Base-by-base conservation (phyloP, 2,113 vertebrate genomes). In the Agelaius phoeniceus region DNA sequence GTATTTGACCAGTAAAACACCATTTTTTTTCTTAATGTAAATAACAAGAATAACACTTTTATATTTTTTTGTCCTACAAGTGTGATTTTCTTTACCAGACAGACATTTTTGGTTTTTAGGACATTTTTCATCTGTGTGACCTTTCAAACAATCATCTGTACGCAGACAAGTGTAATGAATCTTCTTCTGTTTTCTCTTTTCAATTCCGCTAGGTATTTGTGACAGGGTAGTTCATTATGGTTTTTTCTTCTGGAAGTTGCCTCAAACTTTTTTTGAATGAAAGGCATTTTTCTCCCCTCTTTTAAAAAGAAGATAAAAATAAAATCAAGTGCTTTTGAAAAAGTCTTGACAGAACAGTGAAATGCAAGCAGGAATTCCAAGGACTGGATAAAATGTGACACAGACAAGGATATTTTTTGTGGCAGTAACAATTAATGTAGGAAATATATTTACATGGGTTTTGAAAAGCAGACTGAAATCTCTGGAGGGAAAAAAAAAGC, bases 131-230 rank as follows among this genome's bases (percentile, higher is more conserved):
- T 96, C 37, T 46, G 24, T 10, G 8, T 94, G 76, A 92, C 93
- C 91, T 93, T 94, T 96, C 67, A 96, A 91, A 85, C 43, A 83
- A 80, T 86, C 93, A 94, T 88, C 65, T 65, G 21, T 78, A 78
- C 11, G 1, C 21, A 90, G 87, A 90, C 72, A 91, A 93, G 26
- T 67, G 78, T 89, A 95, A 94, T 96, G 89, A 92, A 95, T 96
- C 87, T 76, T 89, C 79, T 69, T 84, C 91, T 74, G 37, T n/a
- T 85, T 89, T 89, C 48, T 94, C 33, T 77, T 94, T 84, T 94
- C 44, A 54, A 19, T 91, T 86, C 58, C 31, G 68, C 35, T 79
- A 93, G 44, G 61, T 88, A 71, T 88, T 57, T 85, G 72, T 95
- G 89, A 87, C 89, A 93, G 24, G 6, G 26, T 80, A 87, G 83